A percentile compares a stretch with the other conserved stretches of the same genome.
Evolutionary conservation across 1,140 invertebrate genomes (phyloP).

Genomic region (Aphelenchoides fujianensis): DNA sequence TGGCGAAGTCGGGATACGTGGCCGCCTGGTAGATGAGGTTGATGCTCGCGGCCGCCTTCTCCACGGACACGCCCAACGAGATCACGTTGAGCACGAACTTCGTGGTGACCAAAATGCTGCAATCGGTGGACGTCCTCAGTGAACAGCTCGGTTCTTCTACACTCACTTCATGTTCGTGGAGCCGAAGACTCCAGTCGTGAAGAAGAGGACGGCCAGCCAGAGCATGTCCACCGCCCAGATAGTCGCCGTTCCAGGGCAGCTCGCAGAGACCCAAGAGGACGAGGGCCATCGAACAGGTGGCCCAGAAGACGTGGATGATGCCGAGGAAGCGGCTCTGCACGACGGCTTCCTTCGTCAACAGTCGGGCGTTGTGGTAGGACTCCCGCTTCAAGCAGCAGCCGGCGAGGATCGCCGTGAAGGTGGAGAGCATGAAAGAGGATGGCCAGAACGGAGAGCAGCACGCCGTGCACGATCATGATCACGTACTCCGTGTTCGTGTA

Average conservation of each 20-base stretch:
- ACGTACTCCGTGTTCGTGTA: slow-evolving; percentile 43
- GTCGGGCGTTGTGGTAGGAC: slow-evolving; percentile 29
- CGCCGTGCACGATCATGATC: slow-evolving; percentile 54
- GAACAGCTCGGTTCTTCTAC: slow-evolving; percentile 16
- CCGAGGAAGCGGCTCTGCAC: slow-evolving; percentile 35
- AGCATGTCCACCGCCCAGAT: slow-evolving; percentile 57
- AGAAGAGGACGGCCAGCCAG: slow-evolving; percentile 56
- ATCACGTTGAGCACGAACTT: slow-evolving; percentile 53
- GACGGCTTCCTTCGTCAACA: slow-evolving; percentile 30
- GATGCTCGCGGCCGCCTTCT: slow-evolving; percentile 51
- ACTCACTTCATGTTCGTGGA: slow-evolving; percentile 34
- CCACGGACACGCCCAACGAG: slow-evolving; percentile 43
- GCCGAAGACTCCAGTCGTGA: slow-evolving; percentile 50
- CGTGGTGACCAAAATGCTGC: slow-evolving; percentile 44
- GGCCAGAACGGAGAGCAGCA: slow-evolving; percentile 45
- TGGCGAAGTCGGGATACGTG: slow-evolving; percentile 43
- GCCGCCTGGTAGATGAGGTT: slow-evolving; percentile 61
- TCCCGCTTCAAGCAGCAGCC: slow-evolving; percentile 46
- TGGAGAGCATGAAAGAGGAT: slow-evolving; percentile 48
- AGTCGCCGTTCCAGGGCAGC: slow-evolving; percentile 59
- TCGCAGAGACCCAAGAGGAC: slow-evolving; percentile 52
- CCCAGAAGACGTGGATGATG: slow-evolving; percentile 55
- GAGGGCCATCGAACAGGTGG: slow-evolving; percentile 50
- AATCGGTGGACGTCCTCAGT: no score
- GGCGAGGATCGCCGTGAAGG: slow-evolving; percentile 46